A percentile compares a stretch with the other conserved stretches of the same genome.
Evolutionary conservation across 2,113 vertebrate species (phyloP).

Genomic region (Scortum barcoo): DNA sequence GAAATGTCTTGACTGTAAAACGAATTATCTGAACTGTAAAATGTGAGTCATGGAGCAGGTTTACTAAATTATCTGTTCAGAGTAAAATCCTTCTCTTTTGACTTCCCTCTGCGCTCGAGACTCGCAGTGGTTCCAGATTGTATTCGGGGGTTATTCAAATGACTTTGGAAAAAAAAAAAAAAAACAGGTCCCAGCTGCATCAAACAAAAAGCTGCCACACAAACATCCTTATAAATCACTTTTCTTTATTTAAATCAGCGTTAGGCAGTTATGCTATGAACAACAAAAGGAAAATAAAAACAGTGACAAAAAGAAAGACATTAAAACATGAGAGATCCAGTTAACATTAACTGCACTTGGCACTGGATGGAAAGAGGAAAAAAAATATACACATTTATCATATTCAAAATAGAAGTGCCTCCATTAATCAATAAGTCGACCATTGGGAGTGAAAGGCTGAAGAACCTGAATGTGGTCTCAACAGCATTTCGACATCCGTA

Average conservation of each 20-base stretch:
- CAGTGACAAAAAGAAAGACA: constrained; percentile 73
- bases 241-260: constrained; percentile 90
- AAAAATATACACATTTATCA: constrained; percentile 81
- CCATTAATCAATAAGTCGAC: constrained; percentile 64
- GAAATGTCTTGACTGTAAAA: background rate
- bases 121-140: background rate
- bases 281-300: constrained; percentile 75
- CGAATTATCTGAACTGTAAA: background rate
- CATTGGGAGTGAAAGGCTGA: constrained; percentile 50
- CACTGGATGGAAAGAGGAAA: constrained; percentile 84
- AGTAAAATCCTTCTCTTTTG: background rate
- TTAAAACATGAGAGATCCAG: constrained; percentile 81
- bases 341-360: constrained; percentile 89
- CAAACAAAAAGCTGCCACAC: constrained; percentile 35
- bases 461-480: constrained; percentile 77
- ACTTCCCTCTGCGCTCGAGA: background rate
- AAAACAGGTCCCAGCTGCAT: constrained; percentile 39
- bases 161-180: too few relatives aligned
- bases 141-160: background rate
- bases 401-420: constrained; percentile 75
- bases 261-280: constrained; percentile 86
- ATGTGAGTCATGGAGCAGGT: background rate
- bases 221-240: constrained; percentile 87
- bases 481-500: constrained; percentile 64
- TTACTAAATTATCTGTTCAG: background rate